phyloP scores from a whole-genome alignment of 2,797 vertebrate genomes.

The Rhinogobio ventralis region DNA sequence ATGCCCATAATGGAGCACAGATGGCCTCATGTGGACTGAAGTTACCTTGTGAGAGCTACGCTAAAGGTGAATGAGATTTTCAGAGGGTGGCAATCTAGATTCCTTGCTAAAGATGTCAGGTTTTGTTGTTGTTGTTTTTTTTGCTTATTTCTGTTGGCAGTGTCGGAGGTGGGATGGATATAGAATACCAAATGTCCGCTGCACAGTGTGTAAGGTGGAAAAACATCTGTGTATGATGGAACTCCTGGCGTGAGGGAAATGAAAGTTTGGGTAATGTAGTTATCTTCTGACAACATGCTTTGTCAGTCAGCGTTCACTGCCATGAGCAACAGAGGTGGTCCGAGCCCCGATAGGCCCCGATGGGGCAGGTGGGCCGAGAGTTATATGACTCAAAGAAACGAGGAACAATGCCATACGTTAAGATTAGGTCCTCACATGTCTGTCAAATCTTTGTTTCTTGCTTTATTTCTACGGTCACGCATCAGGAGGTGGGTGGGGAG shows the following conservation, averaged over 20 bases:
- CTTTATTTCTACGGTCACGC: constrained; percentile 67
- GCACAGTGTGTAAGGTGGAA: constrained; percentile 51
- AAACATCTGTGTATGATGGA: constrained; percentile 51
- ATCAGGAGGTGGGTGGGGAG: constrained; percentile 65
- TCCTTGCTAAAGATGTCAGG: constrained; percentile 41
- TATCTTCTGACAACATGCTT: constrained; percentile 57
- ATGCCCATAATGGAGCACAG: constrained; percentile 34
- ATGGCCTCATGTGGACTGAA: constrained; percentile 52
- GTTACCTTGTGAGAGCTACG: constrained; percentile 66
- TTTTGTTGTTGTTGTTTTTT: constrained; percentile 51
- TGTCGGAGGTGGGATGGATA: constrained; percentile 43
- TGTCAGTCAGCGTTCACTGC: constrained; percentile 35
- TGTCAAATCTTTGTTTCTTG: constrained; percentile 71
- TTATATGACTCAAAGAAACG: constrained; percentile 72
- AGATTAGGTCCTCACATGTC: constrained; percentile 65
- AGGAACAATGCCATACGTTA: constrained; percentile 67
- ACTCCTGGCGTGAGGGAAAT: constrained; percentile 62
- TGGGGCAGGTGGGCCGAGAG: constrained; percentile 38
- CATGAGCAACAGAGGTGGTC: constrained; percentile 61
- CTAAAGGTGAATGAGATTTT: constrained; percentile 48
- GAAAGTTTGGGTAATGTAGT: constrained; percentile 64
- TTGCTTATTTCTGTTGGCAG: constrained; percentile 28
- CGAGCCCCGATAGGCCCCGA: no score
- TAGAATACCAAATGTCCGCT: constrained; percentile 52
- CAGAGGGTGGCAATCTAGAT: constrained; percentile 35